Evolutionary conservation across 2,797 vertebrate genomes (phyloP).

Genomic region (Xiphorhynchus erythropygius): DNA sequence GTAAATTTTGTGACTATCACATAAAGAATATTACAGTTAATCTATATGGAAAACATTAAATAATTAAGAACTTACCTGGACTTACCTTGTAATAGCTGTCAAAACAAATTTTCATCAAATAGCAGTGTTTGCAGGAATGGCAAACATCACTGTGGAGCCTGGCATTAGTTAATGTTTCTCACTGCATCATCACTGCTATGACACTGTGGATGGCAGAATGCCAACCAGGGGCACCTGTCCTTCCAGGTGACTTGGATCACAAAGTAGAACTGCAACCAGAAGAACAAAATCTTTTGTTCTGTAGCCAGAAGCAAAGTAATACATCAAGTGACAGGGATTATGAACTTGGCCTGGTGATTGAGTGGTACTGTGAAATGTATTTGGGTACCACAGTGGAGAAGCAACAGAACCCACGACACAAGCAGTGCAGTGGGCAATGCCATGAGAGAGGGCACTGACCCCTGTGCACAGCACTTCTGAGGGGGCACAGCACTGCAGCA

Average conservation of each 20-base stretch:
- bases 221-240: not conserved
- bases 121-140: not conserved
- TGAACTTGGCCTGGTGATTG: not conserved
- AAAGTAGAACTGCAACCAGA: not conserved
- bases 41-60: not conserved
- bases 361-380: not conserved
- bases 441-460: not conserved
- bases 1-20: not conserved
- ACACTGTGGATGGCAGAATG: not conserved
- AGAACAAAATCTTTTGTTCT: not conserved
- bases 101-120: not conserved
- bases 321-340: too few species aligned
- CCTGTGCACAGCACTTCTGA: not conserved
- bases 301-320: not conserved
- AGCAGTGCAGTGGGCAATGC: not conserved
- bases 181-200: not conserved
- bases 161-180: not conserved
- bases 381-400: not conserved
- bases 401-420: fast-evolving
- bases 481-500: not conserved
- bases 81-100: not conserved
- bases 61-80: not conserved
- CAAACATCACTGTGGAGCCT: not conserved
- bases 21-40: not conserved
- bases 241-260: not conserved